Evolutionary conservation across 92 coral and sea anemone species (phyloP).

Genomic region (Epizoanthus scotinus): DNA sequence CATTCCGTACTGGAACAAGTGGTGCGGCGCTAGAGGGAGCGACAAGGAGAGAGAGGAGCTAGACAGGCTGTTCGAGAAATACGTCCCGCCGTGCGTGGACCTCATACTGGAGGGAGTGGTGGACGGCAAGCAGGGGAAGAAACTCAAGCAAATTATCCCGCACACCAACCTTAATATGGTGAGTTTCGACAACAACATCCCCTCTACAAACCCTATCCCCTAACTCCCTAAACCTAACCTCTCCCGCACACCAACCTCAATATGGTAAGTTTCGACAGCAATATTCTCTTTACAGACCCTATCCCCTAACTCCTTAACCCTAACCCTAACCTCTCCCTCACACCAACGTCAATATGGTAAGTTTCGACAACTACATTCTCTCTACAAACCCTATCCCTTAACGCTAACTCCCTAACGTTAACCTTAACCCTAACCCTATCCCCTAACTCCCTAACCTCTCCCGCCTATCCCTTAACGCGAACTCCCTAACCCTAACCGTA

Average conservation of each 20-base stretch:
- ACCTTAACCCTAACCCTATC: no score
- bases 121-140: slow-evolving; percentile 97
- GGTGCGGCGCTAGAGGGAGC: slow-evolving; percentile 83
- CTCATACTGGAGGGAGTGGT: slow-evolving; percentile 94
- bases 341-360: slow-evolving; percentile 96
- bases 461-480: no score
- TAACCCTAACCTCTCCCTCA: slow-evolving; percentile 52
- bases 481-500: no score
- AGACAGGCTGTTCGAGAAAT: slow-evolving; percentile 90
- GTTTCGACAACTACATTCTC: not conserved
- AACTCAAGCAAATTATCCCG: slow-evolving; percentile 94
- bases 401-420: no score
- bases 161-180: slow-evolving; percentile 97
- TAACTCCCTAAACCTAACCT: not conserved
- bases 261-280: slow-evolving; percentile 72
- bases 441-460: no score
- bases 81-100: slow-evolving; percentile 90
- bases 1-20: slow-evolving; percentile 90
- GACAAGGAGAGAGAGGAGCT: slow-evolving; percentile 94
- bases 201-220: no score
- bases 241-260: slow-evolving; percentile 92
- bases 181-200: slow-evolving; percentile 30
- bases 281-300: no score
- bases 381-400: no score
- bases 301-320: no score